These are phyloP conservation scores for Poeciliopsis turneri DNA, from an alignment of 2,797 vertebrate genomes.

Conservation along the genomic window DNA sequence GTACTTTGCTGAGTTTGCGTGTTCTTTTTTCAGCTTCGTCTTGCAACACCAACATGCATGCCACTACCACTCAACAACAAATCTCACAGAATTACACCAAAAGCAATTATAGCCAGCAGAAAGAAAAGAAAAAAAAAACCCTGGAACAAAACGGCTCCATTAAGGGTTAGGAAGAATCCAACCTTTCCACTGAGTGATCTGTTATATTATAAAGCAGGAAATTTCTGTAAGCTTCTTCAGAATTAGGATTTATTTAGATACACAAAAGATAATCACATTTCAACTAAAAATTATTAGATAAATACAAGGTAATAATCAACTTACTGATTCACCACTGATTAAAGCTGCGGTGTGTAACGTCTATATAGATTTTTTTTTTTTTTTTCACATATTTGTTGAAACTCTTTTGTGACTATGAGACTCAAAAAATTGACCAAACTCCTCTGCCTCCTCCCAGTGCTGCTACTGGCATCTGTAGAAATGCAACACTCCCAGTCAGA, in stretches of 20 bases:
- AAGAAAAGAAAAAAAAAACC: not conserved
- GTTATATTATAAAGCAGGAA: not conserved
- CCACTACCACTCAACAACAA: not conserved
- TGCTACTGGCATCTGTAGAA: too few relatives aligned
- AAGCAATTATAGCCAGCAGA: not conserved
- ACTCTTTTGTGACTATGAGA: too few relatives aligned
- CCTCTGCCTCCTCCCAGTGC: too few relatives aligned
- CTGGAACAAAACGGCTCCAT: not conserved
- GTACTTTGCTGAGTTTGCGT: constrained; percentile 45
- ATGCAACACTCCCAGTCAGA: too few relatives aligned
- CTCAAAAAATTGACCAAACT: too few relatives aligned
- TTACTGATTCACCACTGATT: not conserved
- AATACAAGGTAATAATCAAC: not conserved
- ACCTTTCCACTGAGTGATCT: not conserved
- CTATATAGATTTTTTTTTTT: too few relatives aligned
- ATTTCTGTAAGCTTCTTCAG: not conserved
- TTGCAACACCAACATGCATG: not conserved
- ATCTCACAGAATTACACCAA: not conserved
- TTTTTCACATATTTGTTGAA: too few relatives aligned
- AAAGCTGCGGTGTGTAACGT: not conserved
- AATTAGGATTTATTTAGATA: not conserved
- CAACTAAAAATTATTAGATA: not conserved
- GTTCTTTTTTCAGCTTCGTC: constrained; percentile 9
- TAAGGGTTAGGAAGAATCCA: not conserved
- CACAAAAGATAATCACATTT: not conserved